A percentile compares a stretch with the other conserved stretches of the same genome.
These are phyloP conservation scores for Drosophila punjabiensis DNA, from an alignment of 1,140 invertebrate species.

Conservation along the genomic window DNA sequence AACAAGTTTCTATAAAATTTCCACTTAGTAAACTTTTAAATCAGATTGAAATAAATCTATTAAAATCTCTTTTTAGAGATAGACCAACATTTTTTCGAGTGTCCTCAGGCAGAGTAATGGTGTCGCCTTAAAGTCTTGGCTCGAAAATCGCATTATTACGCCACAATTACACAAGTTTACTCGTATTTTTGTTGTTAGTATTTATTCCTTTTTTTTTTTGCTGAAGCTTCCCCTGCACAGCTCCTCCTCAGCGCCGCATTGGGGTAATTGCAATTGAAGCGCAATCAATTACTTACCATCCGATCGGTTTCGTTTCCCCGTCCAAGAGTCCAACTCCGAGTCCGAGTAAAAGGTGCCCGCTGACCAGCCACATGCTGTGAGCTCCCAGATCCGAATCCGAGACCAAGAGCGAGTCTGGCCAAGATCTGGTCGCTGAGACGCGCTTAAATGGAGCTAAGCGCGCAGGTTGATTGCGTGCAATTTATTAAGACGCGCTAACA, in stretches of 20 bases:
- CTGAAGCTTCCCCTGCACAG: constrained; percentile 13
- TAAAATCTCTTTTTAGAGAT: neutral
- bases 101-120: constrained; percentile 5
- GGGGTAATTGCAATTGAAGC: constrained; percentile 84
- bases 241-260: constrained; percentile 19
- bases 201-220: neutral
- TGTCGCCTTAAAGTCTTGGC: constrained; percentile 69
- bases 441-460: constrained; percentile 82
- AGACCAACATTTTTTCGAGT: neutral
- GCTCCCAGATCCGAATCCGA: constrained; percentile 31
- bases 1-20: neutral
- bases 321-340: constrained; percentile 1
- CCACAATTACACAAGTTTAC: constrained; percentile 77
- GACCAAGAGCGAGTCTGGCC: constrained; percentile 42
- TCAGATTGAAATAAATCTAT: neutral
- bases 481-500: constrained; percentile 85
- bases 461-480: constrained; percentile 84
- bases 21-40: neutral
- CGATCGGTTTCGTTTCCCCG: constrained; percentile 63
- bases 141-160: constrained; percentile 77
- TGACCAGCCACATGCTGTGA: constrained; percentile 75
- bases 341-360: constrained; percentile 68
- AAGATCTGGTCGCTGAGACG: constrained; percentile 80
- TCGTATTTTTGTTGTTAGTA: constrained; percentile 20
- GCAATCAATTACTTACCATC: constrained; percentile 82